Evolutionary conservation across 2,888 invertebrate species (phyloP), one percentile per base, ranked within the genome.

Genomic region (Stramonita haemastoma): DNA sequence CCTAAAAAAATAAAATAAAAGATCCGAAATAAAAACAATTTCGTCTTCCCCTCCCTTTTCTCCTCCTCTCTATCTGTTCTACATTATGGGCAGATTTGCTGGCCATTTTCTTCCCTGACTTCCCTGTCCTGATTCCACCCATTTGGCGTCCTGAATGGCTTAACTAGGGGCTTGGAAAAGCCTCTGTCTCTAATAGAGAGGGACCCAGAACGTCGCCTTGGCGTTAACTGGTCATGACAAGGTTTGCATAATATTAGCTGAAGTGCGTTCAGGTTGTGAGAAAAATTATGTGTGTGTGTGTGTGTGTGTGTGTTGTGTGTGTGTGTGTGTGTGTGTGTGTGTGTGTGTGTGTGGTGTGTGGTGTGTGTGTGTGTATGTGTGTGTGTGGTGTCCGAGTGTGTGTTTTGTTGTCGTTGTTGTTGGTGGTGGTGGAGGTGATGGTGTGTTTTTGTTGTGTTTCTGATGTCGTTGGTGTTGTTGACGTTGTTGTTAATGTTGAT

Each of bases 221-320:
- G 66, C 66, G 66, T 17, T 66, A 66, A 66, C 66, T 66, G 17
- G 66, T 66, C 26, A 19, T 66, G 66, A 66, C 66, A 26, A 19
- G 19, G 26, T 66, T 66, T 66, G 66, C 66, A 66, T 66, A 26
- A 66, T 19, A 66, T 22, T 26, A 26, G 66, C 66, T 22, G 66
- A 5, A 22, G 26, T 66, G 66, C 19, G 22, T 77, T 29, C 77
- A 15, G 8, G 13, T 13, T 81, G 34, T 36, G 79, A 34, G 17
- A 34, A 81, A 15, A 34, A 4, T 32, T 32, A 19, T 26, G n/a
- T 73, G 73, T 73, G 73, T 73, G 73, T 73, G 73, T 73, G 19
- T 19, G 29, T 77, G 77, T 77, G 77, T 77, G 77, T 77, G 77
- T 77, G 77, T 77, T 77, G 32, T 77, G 29, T 77, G 77, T 77